Evolutionary conservation across 1,140 invertebrate genomes (phyloP), one percentile per base, ranked within the genome.

Genomic region (Mactra quadrangularis): DNA sequence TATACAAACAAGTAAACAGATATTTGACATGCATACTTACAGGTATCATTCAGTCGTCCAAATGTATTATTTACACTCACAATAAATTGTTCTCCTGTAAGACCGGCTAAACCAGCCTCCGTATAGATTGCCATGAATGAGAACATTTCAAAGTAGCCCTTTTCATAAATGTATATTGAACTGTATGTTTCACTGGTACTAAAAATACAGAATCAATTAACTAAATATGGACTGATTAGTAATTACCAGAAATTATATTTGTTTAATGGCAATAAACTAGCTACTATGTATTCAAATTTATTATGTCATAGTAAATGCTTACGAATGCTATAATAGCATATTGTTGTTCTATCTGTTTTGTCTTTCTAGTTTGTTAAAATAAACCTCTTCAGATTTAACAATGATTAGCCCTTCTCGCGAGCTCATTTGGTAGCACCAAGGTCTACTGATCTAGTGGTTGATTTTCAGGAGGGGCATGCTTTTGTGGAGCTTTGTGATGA

Each of bases 111-210:
- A 15, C 33, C 29, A 1, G 41, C 3, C 4, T n/a, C 45, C 45
- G 47, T 68, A 15, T 68, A 9, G 22, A 68, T 47, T 17, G 64
- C 25, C 64, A 68, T 50, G 22, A 68, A 68, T 0, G 64, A 50
- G 13, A 68, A 68, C 0, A 3, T 7, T 6, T n/a, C 64, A 13
- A 29, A 4, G 38, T 64, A 2, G 3, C 15, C 15, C 3, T 38
- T 19, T 2, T 31, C 15, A 25, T 68, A 17, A 3, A 68, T 68
- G 45, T 68, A 50, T 68, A 68, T n/a, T 47, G n/a, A 45, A 19
- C 41, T 38, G 7, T 41, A 38, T 13, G 27, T 47, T 7, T 3
- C 1, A 6, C 64, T 68, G 45, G 15, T 45, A 13, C 41, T 15
- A 57, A 4, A 19, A 3, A 62, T 35, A 33, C 15, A 62, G 29